phyloP scores from a whole-genome alignment of 1,140 invertebrate species.

The Meloidogyne chitwoodi region DNA sequence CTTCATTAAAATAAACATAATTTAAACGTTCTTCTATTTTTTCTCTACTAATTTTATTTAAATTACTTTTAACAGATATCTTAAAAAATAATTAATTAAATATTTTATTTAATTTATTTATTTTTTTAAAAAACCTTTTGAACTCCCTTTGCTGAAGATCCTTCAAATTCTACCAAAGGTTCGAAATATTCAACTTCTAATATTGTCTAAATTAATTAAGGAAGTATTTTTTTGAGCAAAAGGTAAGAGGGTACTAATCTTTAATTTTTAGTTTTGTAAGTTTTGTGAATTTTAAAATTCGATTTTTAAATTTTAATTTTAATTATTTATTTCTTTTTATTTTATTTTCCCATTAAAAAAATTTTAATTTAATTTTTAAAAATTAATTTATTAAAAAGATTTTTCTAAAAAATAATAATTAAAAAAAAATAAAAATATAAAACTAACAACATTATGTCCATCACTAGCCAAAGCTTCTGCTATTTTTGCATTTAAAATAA shows the following conservation, averaged over 20 bases:
- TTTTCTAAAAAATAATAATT: too few species aligned
- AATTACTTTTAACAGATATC: not conserved
- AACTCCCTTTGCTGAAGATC: slow-evolving; percentile 8
- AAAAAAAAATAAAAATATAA: too few species aligned
- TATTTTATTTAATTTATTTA: not conserved
- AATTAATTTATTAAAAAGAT: too few species aligned
- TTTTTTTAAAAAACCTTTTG: not conserved
- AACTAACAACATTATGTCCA: slow-evolving; percentile 30
- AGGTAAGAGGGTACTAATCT: too few species aligned
- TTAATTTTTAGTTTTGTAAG: too few species aligned
- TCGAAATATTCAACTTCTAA: slow-evolving; percentile 9
- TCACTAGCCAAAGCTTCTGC: slow-evolving; percentile 29
- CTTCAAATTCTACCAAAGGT: slow-evolving; percentile 5
- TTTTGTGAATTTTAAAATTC: too few species aligned
- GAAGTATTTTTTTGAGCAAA: too few species aligned
- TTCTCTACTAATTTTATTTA: not conserved
- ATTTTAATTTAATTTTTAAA: too few species aligned
- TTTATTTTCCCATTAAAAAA: too few species aligned
- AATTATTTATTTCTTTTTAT: too few species aligned
- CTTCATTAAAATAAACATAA: not conserved
- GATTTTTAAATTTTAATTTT: too few species aligned
- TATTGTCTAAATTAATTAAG: not conserved
- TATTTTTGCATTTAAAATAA: slow-evolving; percentile 20
- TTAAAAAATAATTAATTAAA: too few species aligned
- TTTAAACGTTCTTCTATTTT: not conserved